Base-by-base conservation (phyloP, 2,888 invertebrate species). In the Drosophila conformis region DNA sequence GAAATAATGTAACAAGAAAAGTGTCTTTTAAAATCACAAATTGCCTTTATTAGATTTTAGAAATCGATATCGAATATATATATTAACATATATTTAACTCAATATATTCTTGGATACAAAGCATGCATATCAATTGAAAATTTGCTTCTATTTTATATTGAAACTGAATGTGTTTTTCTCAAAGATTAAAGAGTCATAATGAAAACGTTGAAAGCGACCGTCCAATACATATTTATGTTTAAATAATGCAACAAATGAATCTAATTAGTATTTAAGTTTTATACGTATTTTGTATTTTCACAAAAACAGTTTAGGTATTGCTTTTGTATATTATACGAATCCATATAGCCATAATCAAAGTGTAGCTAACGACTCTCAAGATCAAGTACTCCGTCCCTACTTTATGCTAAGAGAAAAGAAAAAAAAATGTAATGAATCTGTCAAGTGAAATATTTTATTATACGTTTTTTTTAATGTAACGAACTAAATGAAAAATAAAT, bases 31-130 rank as follows among this genome's bases (percentile, higher is more conserved):
- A 36, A 64, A 76, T 79, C 81, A 77, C 84, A 86, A 85, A 85
- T 80, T 90, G 91, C 91, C 91, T 91, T 86, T 89, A 87, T 63
- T 91, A 83, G 91, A 90, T 91, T 91, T 89, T 89, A 90, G 82
- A 91, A 91, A 91, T 90, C 87, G 67, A 79, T 76, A 85, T 69
- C 59, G 46, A 73, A 73, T 61, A 54, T 61, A 54, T 61, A 57
- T 74, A 57, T 21, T 2, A 31, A 52, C 54, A 38, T 61, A 49
- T 63, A 42, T 61, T 46, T 31, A 40, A 35, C 25, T 38, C 60
- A 52, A 75, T 48, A 58, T 42, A 33, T 21, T n/a, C 59, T 74
- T 63, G 62, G 25, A 54, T 51, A 76, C 54, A 21, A 21, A 58
- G 78, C 75, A 77, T 80, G 78, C 76, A 87, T 78, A 82, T 85